Evolutionary conservation across 2,888 invertebrate species (phyloP), one percentile per base, ranked within the genome.

Genomic region (Microctonus aethiopoides): DNA sequence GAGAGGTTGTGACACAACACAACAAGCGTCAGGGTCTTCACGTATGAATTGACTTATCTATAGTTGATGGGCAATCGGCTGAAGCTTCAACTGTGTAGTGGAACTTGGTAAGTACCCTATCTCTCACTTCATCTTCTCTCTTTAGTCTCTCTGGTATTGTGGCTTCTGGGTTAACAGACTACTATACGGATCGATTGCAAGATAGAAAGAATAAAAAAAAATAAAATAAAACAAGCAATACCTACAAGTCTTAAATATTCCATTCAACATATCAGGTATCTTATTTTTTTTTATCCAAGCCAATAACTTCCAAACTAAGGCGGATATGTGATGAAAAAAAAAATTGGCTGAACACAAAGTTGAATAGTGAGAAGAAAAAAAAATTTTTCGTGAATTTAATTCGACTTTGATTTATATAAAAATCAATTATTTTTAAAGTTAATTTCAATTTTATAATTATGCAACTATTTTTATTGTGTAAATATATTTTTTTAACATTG

Each of bases 41-140:
- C 46, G 62, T 71, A 57, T 70, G 67, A 72, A 74, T 74, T 57
- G 67, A 72, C 65, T 71, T 71, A 74, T 72, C 65, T 52, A 65
- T 72, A 64, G 67, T 74, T 74, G 60, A 71, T 71, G 65, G 61
- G 63, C 67, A 67, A 69, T 57, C 39, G 64, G 66, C 34, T 41
- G 4, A 36, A 56, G 26, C 29, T 62, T 16, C 16, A n/a, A n/a
- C 13, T 39, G n/a, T 24, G 26, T 32, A 32, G 10, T 34, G 20
- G 22, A 59, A n/a, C 34, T 59, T 59, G 46, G 46, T 46, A 46
- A 46, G 16, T 20, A 16, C 16, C 16, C 46, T 46, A 46, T 46
- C 46, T 46, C n/a, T 46, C 16, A 16, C 46, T 46, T 46, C 46
- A 46, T 46, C 16, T 16, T n/a, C 4, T 16, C 16, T n/a, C 16